A percentile compares a stretch with the other conserved stretches of the same genome.
These are phyloP conservation scores for Catharus bicknelli DNA, from an alignment of 2,113 vertebrate genomes.

Conservation along the genomic window DNA sequence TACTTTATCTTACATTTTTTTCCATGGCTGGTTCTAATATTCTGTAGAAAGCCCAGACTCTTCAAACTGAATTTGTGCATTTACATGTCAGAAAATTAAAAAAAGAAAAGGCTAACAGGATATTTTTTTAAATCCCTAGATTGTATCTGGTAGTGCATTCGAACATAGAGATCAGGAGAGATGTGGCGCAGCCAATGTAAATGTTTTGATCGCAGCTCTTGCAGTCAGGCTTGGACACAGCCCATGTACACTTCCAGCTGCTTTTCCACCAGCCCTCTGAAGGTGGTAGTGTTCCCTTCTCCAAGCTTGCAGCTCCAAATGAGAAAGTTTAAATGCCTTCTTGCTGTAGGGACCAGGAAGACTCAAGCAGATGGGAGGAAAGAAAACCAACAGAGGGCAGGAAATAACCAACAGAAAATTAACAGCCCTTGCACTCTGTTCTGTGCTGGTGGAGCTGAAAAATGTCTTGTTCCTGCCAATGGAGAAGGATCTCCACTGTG, in stretches of 20 bases:
- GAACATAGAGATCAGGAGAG: not conserved
- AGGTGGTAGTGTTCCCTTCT: constrained; percentile 48
- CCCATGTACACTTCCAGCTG: not conserved
- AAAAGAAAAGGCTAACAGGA: not conserved
- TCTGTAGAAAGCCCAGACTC: not conserved
- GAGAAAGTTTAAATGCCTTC: not conserved
- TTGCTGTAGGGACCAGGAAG: accelerated
- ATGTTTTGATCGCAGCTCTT: not conserved
- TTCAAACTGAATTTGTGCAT: not conserved
- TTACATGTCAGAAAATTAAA: not conserved
- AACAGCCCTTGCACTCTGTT: not conserved
- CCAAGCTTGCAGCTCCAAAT: not conserved
- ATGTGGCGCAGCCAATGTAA: accelerated
- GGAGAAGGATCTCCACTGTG: not conserved
- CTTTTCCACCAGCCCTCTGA: constrained; percentile 33
- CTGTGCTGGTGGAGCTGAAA: not conserved
- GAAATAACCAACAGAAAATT: not conserved
- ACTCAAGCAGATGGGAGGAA: not conserved
- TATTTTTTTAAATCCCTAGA: no score
- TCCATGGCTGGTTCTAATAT: not conserved
- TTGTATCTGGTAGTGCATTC: not conserved
- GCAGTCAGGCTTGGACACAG: not conserved
- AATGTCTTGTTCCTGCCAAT: not conserved
- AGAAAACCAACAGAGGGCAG: not conserved
- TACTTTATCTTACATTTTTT: not conserved